Conservation (phyloP, 2,797 vertebrate species). For the Pristis pectinata region DNA sequence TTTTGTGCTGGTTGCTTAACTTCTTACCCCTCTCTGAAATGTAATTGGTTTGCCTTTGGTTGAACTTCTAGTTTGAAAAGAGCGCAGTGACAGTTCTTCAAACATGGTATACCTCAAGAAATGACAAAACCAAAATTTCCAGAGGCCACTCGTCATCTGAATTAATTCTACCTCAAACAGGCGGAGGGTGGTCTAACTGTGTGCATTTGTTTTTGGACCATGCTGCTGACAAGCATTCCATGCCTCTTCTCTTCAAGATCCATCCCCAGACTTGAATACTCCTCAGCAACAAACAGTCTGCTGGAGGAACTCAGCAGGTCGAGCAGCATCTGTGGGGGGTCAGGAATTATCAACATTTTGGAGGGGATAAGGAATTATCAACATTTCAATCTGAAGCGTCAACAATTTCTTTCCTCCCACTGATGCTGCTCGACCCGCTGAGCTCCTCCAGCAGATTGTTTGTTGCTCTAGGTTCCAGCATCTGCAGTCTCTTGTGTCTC, state of each 20-base stretch:
- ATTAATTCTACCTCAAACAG: neutral
- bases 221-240: too few species aligned
- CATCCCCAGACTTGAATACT: neutral
- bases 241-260: neutral
- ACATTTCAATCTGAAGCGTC: too few species aligned
- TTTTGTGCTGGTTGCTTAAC: neutral
- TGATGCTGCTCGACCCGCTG: too few species aligned
- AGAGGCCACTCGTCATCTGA: neutral
- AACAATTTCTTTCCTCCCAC: too few species aligned
- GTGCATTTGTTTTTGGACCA: neutral
- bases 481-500: too few species aligned
- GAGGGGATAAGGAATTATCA: too few species aligned
- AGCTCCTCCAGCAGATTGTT: too few species aligned
- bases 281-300: too few species aligned
- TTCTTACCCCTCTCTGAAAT: neutral
- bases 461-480: too few species aligned
- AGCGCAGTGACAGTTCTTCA: neutral
- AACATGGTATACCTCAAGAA: neutral
- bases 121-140: neutral
- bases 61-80: neutral
- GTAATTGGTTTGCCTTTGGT: constrained; percentile 7
- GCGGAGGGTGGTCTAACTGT: neutral
- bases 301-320: too few species aligned
- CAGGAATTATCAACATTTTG: too few species aligned
- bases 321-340: too few species aligned